Evolutionary conservation across 2,888 invertebrate genomes (phyloP), one percentile per base, ranked within the genome.

Genomic region (Parnassius orleans): DNA sequence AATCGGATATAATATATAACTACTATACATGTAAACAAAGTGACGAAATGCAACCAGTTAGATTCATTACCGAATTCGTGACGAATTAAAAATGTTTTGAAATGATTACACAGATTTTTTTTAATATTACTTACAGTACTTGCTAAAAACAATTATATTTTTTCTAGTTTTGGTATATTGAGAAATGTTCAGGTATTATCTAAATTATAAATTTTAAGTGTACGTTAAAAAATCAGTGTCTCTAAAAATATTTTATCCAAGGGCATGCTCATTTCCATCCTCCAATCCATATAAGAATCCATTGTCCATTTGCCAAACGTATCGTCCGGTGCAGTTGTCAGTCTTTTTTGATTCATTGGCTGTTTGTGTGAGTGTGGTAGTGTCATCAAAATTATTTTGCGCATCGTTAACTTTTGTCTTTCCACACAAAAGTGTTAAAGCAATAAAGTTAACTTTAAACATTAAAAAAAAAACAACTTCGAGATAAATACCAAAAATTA

Each of bases 321-420:
- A 72, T 77, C 75, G 76, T 78, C 83, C 79, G 73, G 77, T 48
- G 72, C 69, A 77, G 69, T 71, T 76, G 72, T 74, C 81, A 83
- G 86, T 86, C 86, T 85, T 86, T 85, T 87, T 87, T 86, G 84
- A 84, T 79, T 80, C 77, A 83, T 82, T 86, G 82, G 83, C 69
- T 84, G 82, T 76, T 48, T 48, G 48, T 84, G 83, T 85, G 78
- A 73, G 74, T 83, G 84, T 84, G 79, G 75, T 84, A 80, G 81
- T 69, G 75, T 78, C 78, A 78, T 81, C 72, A 73, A 70, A 75
- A 75, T 76, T 72, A 73, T 69, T 75, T 76, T 72, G 77, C 70
- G 76, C 74, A 73, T 74, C 73, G 74, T 75, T 77, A 70, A 69
- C 61, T 71, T 76, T 86, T 86, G 87, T 87, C 86, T 87, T 87